Evolutionary conservation across 2,888 invertebrate genomes (phyloP).

Genomic region (Chesias legatella): DNA sequence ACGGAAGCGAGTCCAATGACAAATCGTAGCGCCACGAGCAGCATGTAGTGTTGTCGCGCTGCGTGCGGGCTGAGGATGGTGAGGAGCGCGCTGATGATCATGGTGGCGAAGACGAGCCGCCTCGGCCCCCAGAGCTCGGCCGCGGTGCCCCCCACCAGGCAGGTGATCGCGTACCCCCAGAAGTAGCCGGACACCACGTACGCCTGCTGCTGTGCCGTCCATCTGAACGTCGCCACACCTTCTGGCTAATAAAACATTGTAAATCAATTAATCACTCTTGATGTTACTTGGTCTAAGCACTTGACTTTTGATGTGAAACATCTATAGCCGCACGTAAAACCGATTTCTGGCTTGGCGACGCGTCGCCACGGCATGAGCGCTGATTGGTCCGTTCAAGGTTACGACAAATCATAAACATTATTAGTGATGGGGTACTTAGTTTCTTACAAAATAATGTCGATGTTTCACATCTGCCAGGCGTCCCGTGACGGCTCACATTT

Average conservation of each 20-base stretch:
- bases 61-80: slow-evolving; percentile 83
- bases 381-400: no score
- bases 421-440: no score
- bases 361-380: no score
- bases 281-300: no score
- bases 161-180: slow-evolving; percentile 82
- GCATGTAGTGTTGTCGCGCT: slow-evolving; percentile 79
- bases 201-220: slow-evolving; percentile 83
- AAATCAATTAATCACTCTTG: no score
- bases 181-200: slow-evolving; percentile 80
- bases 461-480: no score
- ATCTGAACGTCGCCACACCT: slow-evolving; percentile 66
- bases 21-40: slow-evolving; percentile 80
- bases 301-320: no score
- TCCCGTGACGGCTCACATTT: no score
- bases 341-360: no score
- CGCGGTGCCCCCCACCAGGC: slow-evolving; percentile 82
- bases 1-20: slow-evolving; percentile 83
- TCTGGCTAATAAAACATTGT: slow-evolving; percentile 48
- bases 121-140: slow-evolving; percentile 84
- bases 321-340: no score
- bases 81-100: slow-evolving; percentile 74
- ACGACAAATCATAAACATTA: no score
- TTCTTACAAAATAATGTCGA: no score
- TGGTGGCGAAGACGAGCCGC: slow-evolving; percentile 79